A percentile compares a stretch with the other conserved stretches of the same genome.
These are phyloP conservation scores for Amazona ochrocephala DNA, from an alignment of 2,797 vertebrate genomes.

Conservation along the genomic window DNA sequence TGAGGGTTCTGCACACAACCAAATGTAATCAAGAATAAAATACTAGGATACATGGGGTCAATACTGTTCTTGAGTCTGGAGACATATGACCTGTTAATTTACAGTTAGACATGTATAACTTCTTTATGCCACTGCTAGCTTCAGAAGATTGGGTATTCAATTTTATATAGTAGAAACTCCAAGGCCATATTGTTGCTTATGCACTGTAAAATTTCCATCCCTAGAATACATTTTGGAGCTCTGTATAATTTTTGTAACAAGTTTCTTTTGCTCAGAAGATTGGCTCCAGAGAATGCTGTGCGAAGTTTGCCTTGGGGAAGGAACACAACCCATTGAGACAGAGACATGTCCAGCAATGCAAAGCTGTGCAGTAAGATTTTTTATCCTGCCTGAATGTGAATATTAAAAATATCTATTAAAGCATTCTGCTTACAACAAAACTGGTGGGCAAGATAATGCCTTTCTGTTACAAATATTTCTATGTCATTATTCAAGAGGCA, in stretches of 20 bases:
- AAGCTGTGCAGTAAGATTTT: background rate
- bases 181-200: background rate
- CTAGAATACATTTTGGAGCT: background rate
- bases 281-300: background rate
- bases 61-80: background rate
- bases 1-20: background rate
- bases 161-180: background rate
- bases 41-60: background rate
- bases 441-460: background rate
- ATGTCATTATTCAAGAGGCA: background rate
- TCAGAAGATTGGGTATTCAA: background rate
- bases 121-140: background rate
- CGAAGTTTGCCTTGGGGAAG: background rate
- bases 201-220: background rate
- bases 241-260: background rate
- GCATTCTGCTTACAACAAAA: background rate
- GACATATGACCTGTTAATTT: background rate
- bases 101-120: background rate
- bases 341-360: background rate
- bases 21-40: background rate
- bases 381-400: background rate
- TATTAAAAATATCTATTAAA: background rate
- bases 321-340: background rate
- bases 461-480: background rate
- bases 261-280: background rate